phyloP scores from a whole-genome alignment of 2,113 vertebrate species.

The Protobothrops mucrosquamatus region DNA sequence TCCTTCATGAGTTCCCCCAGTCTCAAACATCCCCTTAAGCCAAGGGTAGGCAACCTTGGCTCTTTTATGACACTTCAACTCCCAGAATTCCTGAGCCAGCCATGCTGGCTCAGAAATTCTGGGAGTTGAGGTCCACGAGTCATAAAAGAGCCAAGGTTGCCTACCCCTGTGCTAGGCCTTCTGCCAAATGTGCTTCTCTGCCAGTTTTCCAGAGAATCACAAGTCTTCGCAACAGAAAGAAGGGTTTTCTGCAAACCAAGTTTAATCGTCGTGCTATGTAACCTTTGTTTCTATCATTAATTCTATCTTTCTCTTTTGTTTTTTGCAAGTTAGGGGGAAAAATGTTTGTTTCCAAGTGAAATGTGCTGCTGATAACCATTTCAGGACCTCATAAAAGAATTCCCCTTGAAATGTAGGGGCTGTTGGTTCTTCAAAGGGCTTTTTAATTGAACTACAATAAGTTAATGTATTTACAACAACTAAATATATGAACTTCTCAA shows the following conservation, averaged over 20 bases:
- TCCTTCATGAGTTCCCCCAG: background rate
- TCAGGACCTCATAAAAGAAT: background rate
- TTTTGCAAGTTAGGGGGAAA: background rate
- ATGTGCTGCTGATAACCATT: background rate
- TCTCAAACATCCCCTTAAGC: background rate
- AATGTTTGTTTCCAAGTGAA: background rate
- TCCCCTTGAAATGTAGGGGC: background rate
- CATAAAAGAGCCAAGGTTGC: too few relatives aligned
- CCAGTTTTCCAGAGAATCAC: slow-evolving; percentile 15
- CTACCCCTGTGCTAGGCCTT: slow-evolving; percentile 45
- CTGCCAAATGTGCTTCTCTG: slow-evolving; percentile 53
- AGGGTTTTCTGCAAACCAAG: slow-evolving; percentile 7
- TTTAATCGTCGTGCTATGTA: background rate
- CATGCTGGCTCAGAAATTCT: too few relatives aligned
- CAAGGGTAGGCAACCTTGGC: too few relatives aligned
- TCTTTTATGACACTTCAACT: slow-evolving; percentile 7
- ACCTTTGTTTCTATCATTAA: background rate
- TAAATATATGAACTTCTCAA: background rate
- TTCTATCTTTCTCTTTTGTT: slow-evolving; percentile 6
- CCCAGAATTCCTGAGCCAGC: too few relatives aligned
- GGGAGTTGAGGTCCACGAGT: too few relatives aligned
- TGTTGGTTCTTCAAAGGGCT: background rate
- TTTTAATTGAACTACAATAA: background rate
- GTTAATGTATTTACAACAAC: background rate
- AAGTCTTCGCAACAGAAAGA: slow-evolving; percentile 15